phyloP scores from a whole-genome alignment of 1,140 invertebrate genomes.

The Homarus americanus region DNA sequence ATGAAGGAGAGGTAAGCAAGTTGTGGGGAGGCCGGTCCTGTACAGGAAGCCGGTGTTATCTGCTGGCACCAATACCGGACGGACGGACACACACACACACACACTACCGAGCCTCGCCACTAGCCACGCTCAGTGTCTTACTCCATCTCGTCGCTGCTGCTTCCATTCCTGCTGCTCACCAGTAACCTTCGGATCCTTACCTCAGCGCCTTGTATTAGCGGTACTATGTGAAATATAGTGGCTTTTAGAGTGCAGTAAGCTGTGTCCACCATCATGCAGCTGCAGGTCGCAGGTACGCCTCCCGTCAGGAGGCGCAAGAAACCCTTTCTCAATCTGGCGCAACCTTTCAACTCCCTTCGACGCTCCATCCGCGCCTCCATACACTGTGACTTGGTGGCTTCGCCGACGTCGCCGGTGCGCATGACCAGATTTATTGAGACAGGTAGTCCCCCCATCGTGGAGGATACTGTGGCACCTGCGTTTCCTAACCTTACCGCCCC shows the following conservation, averaged over 20 bases:
- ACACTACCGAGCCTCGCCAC: conserved; percentile 14
- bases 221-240: background rate
- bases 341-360: background rate
- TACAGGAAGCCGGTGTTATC: background rate
- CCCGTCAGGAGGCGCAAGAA: conserved; percentile 47
- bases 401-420: conserved; percentile 59
- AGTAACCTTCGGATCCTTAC: no score
- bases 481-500: background rate
- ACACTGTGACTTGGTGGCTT: conserved; percentile 34
- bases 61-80: background rate
- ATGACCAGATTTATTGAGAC: conserved; percentile 40
- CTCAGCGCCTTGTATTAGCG: background rate
- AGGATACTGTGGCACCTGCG: conserved; percentile 7
- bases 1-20: background rate
- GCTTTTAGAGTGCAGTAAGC: no score
- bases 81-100: background rate
- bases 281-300: background rate
- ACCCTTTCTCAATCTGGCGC: background rate
- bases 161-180: background rate
- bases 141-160: background rate
- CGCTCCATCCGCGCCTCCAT: conserved; percentile 54
- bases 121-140: background rate
- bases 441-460: conserved; percentile 43
- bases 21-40: background rate
- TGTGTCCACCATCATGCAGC: conserved; percentile 14